A percentile compares a stretch with the other conserved stretches of the same genome.
These are phyloP conservation scores for Dicrostonyx torquatus DNA, from an alignment of 2,797 vertebrate species.

Conservation along the genomic window DNA sequence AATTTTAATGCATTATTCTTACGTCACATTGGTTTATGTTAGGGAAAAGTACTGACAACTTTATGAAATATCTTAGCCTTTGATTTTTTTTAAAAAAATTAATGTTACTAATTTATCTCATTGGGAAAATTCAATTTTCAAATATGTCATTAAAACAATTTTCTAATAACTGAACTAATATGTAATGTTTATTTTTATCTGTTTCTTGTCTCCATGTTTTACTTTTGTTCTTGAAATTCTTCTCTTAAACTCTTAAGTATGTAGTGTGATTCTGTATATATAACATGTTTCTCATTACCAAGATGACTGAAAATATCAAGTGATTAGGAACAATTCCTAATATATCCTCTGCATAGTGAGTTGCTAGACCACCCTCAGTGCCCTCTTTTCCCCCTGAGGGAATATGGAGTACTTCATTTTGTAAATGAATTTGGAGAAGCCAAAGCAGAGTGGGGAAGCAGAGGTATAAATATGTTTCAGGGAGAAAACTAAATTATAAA, in stretches of 20 bases:
- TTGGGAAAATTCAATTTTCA: conserved; percentile 37
- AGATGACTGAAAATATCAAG: conserved; percentile 19
- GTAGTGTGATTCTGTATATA: conserved; percentile 49
- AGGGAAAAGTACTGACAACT: conserved; percentile 37
- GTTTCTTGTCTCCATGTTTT: neutral
- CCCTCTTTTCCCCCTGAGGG: neutral
- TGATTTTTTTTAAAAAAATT: conserved; percentile 31
- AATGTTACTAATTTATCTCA: conserved; percentile 53
- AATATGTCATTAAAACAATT: conserved; percentile 50
- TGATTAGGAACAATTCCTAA: neutral
- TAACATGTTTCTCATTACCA: conserved; percentile 59
- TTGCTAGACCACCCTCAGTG: neutral
- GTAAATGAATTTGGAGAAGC: neutral
- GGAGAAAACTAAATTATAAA: conserved; percentile 31
- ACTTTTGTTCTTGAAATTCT: conserved; percentile 46
- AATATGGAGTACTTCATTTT: conserved; percentile 6
- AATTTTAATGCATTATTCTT: conserved; percentile 53
- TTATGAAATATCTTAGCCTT: conserved; percentile 54
- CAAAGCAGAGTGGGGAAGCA: neutral
- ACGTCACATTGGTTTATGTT: conserved; percentile 48
- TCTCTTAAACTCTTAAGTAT: conserved; percentile 49
- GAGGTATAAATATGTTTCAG: neutral
- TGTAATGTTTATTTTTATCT: conserved; percentile 48
- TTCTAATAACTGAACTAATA: conserved; percentile 60
- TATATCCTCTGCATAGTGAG: conserved; percentile 19